Base-by-base conservation (phyloP, 2,113 vertebrate genomes). In the Poicephalus meyeri region DNA sequence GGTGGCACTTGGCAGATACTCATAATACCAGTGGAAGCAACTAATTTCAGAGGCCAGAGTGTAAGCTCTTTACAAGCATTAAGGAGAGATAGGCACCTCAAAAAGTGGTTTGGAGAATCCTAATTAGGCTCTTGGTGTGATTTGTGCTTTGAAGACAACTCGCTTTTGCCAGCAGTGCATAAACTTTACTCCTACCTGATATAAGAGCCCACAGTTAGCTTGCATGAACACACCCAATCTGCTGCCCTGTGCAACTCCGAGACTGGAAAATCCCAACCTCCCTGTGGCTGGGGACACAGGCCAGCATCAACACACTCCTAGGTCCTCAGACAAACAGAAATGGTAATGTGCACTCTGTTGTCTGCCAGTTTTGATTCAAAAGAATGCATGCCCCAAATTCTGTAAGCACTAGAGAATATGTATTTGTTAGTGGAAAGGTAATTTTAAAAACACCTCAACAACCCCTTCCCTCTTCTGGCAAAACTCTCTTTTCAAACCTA, bases 1-100 rank as follows among this genome's bases (percentile, higher is more conserved):
- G 80, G 92, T 94, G 92, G 80, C 56, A 84, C 53, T 92, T 61
- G 19, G 37, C 29, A 72, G 65, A 86, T 84, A 76, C 44, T 89
- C 80, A 65, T 47, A 72, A 28, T 60, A 35, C 56, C 78, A 84
- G 58, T 93, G 33, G 80, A 95, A 92, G 47, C 33, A 95, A 92
- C 61, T 76, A 17, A 79, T 85, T 92, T 89, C 13, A 11, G 86
- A 93, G 73, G 65, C 66, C 53, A 92, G 94, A 39, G 37, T 39
- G 37, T 39, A 39, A 39, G 37, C 35, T 87, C 52, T 74, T 93
- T 89, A 89, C 33, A 61, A 70, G 52, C 47, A 89, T 95, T 96
- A 91, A 92, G n/a, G 26, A 87, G 70, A 87, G 84, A 91, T 5
- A 93, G 65, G 44, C 16, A 69, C 61, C 64, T 89, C 52, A 47